Evolutionary conservation across 2,797 vertebrate species (phyloP).

Genomic region (Argyrosomus regius): DNA sequence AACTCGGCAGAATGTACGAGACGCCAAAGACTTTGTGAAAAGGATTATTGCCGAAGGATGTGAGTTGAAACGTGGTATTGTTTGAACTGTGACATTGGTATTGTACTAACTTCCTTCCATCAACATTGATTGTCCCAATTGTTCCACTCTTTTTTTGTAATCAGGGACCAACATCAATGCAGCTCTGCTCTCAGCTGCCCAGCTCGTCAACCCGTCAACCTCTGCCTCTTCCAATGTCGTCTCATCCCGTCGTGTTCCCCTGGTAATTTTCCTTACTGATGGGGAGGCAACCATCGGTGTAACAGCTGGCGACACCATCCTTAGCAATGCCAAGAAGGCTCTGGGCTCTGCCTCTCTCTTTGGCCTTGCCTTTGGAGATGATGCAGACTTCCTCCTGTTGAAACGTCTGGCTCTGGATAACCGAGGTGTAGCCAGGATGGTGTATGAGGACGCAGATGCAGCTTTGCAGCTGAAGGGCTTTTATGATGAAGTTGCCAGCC

Average conservation of each 20-base stretch:
- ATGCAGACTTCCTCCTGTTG: conserved; percentile 89
- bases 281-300: conserved; percentile 89
- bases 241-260: conserved; percentile 80
- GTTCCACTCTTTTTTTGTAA: background rate
- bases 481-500: conserved; percentile 90
- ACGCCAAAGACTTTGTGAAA: conserved; percentile 87
- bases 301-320: conserved; percentile 83
- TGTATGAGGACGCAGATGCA: conserved; percentile 89
- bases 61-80: conserved; percentile 71
- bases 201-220: conserved; percentile 83
- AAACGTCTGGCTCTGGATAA: conserved; percentile 88
- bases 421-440: conserved; percentile 84
- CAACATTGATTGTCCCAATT: background rate
- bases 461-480: conserved; percentile 89
- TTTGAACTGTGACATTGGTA: background rate
- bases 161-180: conserved; percentile 92
- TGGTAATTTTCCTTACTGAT: conserved; percentile 91
- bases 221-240: conserved; percentile 46
- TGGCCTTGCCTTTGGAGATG: conserved; percentile 90
- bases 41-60: conserved; percentile 89
- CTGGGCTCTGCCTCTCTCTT: conserved; percentile 86
- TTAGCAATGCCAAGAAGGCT: conserved; percentile 84
- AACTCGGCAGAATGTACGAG: conserved; percentile 85
- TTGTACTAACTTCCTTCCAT: background rate
- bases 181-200: conserved; percentile 88